Conservation (phyloP, 2,797 vertebrate species). For the Macropodus opercularis region DNA sequence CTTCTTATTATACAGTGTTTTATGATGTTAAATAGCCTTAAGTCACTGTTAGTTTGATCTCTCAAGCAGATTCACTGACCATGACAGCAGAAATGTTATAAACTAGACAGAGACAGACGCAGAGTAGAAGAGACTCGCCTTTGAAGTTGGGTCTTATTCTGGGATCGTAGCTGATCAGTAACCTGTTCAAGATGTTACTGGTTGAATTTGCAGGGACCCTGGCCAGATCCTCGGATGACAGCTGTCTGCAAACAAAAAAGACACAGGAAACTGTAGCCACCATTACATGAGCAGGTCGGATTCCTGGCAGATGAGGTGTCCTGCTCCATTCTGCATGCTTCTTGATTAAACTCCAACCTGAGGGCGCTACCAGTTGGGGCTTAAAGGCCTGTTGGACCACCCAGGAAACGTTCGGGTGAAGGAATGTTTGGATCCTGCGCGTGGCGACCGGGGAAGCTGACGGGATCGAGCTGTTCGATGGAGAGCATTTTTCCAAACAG, state of each 20-base stretch:
- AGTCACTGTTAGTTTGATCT: slow-evolving; percentile 2
- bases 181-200: slow-evolving; percentile 96
- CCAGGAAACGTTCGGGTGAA: slow-evolving; percentile 40
- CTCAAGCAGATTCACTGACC: slow-evolving; percentile 5
- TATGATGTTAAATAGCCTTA: too few species aligned
- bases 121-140: slow-evolving; percentile 80
- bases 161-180: slow-evolving; percentile 95
- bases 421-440: slow-evolving; percentile 41
- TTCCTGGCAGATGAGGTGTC: slow-evolving; percentile 58
- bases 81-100: slow-evolving; percentile 45
- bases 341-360: slow-evolving; percentile 59
- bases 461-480: neutral
- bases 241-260: slow-evolving; percentile 83
- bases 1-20: too few species aligned
- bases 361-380: slow-evolving; percentile 44
- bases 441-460: slow-evolving; percentile 11
- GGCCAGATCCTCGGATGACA: slow-evolving; percentile 94
- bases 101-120: slow-evolving; percentile 52
- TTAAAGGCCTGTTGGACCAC: slow-evolving; percentile 54
- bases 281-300: slow-evolving; percentile 60
- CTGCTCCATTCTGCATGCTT: slow-evolving; percentile 42
- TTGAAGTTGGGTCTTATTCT: slow-evolving; percentile 99
- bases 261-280: slow-evolving; percentile 39
- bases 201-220: slow-evolving; percentile 94
- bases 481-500: neutral